phyloP scores from a whole-genome alignment of 2,113 vertebrate genomes.

The Hyperopisus bebe region DNA sequence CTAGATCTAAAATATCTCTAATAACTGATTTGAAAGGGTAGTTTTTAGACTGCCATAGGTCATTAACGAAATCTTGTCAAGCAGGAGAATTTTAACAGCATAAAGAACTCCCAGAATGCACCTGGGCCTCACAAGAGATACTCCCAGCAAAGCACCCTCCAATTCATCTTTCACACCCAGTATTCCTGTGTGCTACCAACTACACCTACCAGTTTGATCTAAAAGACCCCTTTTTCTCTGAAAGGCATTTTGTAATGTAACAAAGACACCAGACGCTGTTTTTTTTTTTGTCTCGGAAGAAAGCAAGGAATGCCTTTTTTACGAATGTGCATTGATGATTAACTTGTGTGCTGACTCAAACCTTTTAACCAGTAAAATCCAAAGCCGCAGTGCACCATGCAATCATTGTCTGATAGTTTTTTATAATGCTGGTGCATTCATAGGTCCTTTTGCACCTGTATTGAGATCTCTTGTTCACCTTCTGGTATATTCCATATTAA shows the following conservation, averaged over 20 bases:
- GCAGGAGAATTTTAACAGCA: background rate
- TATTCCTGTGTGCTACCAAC: background rate
- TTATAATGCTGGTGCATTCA: background rate
- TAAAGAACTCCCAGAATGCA: background rate
- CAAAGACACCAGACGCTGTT: background rate
- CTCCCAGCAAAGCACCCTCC: background rate
- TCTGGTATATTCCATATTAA: background rate
- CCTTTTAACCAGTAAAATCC: background rate
- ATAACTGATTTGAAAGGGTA: background rate
- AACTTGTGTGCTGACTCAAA: background rate
- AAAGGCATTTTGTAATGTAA: conserved; percentile 8
- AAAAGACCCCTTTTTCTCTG: background rate
- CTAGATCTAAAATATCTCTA: background rate
- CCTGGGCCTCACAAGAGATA: background rate
- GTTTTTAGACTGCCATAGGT: background rate
- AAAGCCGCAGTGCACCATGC: background rate
- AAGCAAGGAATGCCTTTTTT: background rate
- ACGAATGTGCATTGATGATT: background rate
- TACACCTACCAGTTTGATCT: background rate
- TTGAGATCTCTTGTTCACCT: background rate
- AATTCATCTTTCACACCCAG: background rate
- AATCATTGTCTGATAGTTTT: background rate
- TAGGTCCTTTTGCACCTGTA: background rate
- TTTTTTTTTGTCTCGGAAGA: background rate
- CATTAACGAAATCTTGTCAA: background rate